These are phyloP conservation scores for Parascotia fuliginaria DNA, from an alignment of 2,888 invertebrate genomes.

Conservation along the genomic window DNA sequence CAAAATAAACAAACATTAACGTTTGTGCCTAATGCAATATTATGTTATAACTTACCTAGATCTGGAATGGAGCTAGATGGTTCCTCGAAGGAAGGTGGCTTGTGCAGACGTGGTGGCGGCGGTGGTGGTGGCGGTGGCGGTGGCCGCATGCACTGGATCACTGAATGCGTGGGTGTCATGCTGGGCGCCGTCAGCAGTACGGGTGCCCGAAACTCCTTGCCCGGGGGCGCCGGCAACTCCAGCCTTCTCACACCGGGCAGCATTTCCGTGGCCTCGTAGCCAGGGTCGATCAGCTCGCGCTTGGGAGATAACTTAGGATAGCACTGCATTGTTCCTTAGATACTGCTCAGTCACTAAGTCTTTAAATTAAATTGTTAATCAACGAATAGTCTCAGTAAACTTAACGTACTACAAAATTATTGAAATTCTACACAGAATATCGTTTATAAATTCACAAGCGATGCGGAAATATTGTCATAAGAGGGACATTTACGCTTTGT, in stretches of 20 bases:
- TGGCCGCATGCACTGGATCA: constrained; percentile 84
- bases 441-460: constrained; percentile 49
- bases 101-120: constrained; percentile 79
- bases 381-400: constrained; percentile 36
- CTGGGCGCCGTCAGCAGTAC: constrained; percentile 70
- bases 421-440: constrained; percentile 49
- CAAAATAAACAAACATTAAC: too few species aligned
- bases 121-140: constrained; percentile 83
- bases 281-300: constrained; percentile 71
- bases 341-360: constrained; percentile 53
- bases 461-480: constrained; percentile 60
- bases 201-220: constrained; percentile 80
- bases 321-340: constrained; percentile 76
- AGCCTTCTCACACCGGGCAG: constrained; percentile 66
- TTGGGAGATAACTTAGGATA: constrained; percentile 77
- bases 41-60: constrained; percentile 88
- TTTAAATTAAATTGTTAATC: constrained; percentile 28
- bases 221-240: constrained; percentile 80
- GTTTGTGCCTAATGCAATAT: too few species aligned
- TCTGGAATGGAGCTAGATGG: constrained; percentile 95
- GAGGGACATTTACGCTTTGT: constrained; percentile 63
- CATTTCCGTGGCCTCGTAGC: constrained; percentile 72
- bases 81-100: constrained; percentile 88
- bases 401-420: constrained; percentile 39
- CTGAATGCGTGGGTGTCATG: constrained; percentile 70